Conservation (phyloP, 2,797 vertebrate species). For the Tapirus indicus region DNA sequence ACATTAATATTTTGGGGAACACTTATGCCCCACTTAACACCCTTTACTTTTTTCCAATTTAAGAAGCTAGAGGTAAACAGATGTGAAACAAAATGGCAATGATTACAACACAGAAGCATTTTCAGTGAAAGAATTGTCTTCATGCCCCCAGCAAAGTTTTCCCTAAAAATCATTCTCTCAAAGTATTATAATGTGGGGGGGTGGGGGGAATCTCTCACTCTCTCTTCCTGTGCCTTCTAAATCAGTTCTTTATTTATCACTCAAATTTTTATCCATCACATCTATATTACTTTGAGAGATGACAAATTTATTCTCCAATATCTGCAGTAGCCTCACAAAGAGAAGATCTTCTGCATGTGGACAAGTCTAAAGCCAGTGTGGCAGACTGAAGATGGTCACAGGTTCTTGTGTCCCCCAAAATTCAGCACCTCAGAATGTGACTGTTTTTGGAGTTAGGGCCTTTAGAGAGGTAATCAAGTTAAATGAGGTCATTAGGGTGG, state of each 20-base stretch:
- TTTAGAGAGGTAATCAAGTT: background rate
- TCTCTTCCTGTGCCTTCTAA: background rate
- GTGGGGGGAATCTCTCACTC: background rate
- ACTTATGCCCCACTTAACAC: background rate
- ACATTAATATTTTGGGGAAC: background rate
- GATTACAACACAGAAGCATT: background rate
- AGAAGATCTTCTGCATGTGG: background rate
- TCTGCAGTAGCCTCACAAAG: background rate
- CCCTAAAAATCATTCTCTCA: background rate
- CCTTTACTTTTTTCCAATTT: background rate
- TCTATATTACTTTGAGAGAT: background rate
- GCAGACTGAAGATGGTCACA: background rate
- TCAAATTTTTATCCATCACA: background rate
- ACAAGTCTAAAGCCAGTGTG: background rate
- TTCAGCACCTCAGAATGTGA: background rate
- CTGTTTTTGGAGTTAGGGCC: background rate
- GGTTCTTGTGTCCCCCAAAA: background rate
- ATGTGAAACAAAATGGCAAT: background rate
- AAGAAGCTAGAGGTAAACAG: background rate
- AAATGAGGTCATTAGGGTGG: background rate
- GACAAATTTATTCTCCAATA: background rate
- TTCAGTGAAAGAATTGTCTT: background rate
- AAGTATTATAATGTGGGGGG: background rate
- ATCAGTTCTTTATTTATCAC: background rate
- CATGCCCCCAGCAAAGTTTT: background rate